Base-by-base conservation (phyloP, 2,797 vertebrate species). In the Oophaga sylvatica region DNA sequence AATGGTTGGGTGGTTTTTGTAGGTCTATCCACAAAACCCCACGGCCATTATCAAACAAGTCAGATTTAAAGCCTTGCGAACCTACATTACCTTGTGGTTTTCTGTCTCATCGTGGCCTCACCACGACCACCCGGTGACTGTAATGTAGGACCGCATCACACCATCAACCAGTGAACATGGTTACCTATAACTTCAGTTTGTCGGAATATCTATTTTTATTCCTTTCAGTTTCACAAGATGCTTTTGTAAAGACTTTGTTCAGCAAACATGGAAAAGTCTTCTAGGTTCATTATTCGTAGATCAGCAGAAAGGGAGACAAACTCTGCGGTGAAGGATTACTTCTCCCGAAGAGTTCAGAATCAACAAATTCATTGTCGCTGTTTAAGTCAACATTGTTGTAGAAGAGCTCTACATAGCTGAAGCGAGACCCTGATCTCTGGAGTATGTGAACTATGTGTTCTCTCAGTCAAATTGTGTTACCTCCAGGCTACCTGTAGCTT, bases 371-470 rank as follows among this genome's bases (percentile, higher is more conserved):
- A 59, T 82, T 82, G 84, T 89, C 63, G 70, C 60, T 77, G 48
- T 70, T 85, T 45, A 53, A 81, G 87, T 89, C 84, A 77, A 68
- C 79, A 83, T 89, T 89, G 56, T 85, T 85, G 48, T 86, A 81
- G 83, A 60, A 57, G 56, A 76, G 41, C 68, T 83, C 45, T 67
- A 73, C 71, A 59, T 77, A 89, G 45, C 71, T 83, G 71, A 80
- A 63, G 56, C 63, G 70, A 71, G 56, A 78, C 73, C 16, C 71
- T 26, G 62, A 80, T 59, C 80, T 89, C 67, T 76, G 59, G 65
- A 35, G 67, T 73, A 59, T 84, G 87, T 45, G 35, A 87, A 70
- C 79, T 86, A 78, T 88, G 82, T 56, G 83, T 70, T 88, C 62
- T 57, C 59, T 13, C 71, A 78, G n/a, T 77, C 79, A 89, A 29